phyloP scores from a whole-genome alignment of 2,113 vertebrate genomes.

The Ctenomys sociabilis region DNA sequence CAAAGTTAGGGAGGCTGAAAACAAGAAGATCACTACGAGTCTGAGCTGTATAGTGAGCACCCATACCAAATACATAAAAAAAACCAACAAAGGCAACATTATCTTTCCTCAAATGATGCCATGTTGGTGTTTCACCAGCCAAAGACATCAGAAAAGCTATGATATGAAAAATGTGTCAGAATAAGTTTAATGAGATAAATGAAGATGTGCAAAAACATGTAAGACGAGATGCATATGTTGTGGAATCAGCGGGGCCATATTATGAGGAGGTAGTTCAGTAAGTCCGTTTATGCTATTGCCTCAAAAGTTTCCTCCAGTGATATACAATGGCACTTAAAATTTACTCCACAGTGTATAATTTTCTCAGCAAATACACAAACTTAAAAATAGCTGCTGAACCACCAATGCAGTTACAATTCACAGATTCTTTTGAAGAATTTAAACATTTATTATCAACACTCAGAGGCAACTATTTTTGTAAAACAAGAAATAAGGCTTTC shows the following conservation, averaged over 20 bases:
- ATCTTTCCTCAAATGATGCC: background rate
- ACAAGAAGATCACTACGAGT: too few species aligned
- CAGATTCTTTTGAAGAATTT: constrained; percentile 74
- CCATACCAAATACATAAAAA: too few species aligned
- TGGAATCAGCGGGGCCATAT: background rate
- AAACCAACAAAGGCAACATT: background rate
- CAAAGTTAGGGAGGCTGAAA: too few species aligned
- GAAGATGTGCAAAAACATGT: background rate
- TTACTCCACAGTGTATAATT: constrained; percentile 76
- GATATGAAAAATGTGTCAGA: constrained; percentile 6
- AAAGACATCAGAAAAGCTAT: constrained; percentile 46
- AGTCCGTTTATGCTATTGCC: constrained; percentile 76
- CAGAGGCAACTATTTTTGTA: constrained; percentile 71
- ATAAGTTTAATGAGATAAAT: constrained; percentile 55
- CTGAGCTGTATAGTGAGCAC: too few species aligned
- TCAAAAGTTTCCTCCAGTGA: constrained; percentile 67
- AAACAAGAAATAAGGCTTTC: constrained; percentile 79
- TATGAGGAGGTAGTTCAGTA: constrained; percentile 53
- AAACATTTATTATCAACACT: constrained; percentile 72
- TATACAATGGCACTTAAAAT: constrained; percentile 81
- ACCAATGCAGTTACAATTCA: constrained; percentile 68
- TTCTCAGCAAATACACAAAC: constrained; percentile 78
- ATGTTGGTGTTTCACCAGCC: background rate
- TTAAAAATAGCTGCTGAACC: constrained; percentile 78
- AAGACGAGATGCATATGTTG: background rate